A percentile compares a stretch with the other conserved stretches of the same genome.
Conservation (phyloP, 2,797 vertebrate species). For the Ceyx erithaca region DNA sequence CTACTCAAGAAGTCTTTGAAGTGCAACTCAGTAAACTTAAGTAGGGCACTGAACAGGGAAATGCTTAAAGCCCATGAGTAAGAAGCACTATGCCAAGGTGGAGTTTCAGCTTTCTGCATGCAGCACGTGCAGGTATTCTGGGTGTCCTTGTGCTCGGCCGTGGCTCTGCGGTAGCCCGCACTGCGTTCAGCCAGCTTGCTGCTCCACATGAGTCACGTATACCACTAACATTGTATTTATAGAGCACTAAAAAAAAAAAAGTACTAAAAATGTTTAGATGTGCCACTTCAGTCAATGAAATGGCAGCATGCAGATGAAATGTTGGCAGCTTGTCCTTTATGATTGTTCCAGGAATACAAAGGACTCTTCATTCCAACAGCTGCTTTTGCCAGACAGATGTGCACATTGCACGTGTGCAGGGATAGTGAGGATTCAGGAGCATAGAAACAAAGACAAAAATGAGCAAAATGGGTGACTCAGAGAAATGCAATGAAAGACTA, state of each 20-base stretch:
- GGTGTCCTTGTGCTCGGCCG: accelerated
- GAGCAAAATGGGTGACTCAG: not conserved
- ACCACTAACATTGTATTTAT: not conserved
- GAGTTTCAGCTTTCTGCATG: slow-evolving; percentile 8
- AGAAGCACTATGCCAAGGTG: slow-evolving; percentile 26
- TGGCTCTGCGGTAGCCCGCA: not conserved
- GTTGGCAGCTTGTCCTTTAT: not conserved
- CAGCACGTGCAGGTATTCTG: not conserved
- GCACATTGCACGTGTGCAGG: not conserved
- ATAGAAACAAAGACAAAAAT: not conserved
- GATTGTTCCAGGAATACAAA: not conserved
- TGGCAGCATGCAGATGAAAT: not conserved
- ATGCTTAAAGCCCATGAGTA: slow-evolving; percentile 13
- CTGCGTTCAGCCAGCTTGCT: not conserved
- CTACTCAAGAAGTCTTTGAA: slow-evolving; percentile 48
- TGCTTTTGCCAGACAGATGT: not conserved
- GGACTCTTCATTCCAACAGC: not conserved
- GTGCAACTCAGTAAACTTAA: slow-evolving; percentile 25
- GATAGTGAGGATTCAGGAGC: not conserved
- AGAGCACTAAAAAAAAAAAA: not conserved
- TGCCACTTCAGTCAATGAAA: slow-evolving; percentile 5
- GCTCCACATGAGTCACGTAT: not conserved
- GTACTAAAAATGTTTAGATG: not conserved
- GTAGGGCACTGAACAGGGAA: slow-evolving; percentile 35
- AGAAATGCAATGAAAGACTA: not conserved